Evolutionary conservation across 2,113 vertebrate genomes (phyloP).

Genomic region (Proterorhinus semilunaris): DNA sequence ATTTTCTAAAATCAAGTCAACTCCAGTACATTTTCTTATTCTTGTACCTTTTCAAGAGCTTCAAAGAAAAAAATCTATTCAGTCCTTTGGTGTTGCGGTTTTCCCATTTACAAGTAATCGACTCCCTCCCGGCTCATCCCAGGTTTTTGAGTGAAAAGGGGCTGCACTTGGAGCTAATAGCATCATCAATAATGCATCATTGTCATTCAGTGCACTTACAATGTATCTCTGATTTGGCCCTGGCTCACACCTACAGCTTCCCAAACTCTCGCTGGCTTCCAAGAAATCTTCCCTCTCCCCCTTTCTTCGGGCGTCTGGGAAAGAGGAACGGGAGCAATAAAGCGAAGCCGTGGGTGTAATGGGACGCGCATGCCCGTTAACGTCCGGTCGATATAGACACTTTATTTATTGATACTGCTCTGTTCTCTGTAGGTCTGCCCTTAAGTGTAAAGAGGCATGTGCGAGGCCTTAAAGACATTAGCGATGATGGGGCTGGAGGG

Average conservation of each 20-base stretch:
- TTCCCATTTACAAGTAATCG: neutral
- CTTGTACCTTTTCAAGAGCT: neutral
- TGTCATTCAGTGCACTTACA: slow-evolving; percentile 36
- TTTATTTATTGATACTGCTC: slow-evolving; percentile 3
- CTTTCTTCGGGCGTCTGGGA: neutral
- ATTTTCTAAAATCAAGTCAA: no score
- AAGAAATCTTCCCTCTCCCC: slow-evolving; percentile 24
- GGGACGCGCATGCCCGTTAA: neutral
- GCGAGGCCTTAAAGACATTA: slow-evolving; percentile 4
- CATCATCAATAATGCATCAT: slow-evolving; percentile 46
- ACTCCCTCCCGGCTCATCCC: no score
- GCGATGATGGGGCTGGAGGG: neutral
- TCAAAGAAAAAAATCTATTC: neutral
- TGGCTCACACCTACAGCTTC: slow-evolving; percentile 29
- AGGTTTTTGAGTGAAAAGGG: neutral
- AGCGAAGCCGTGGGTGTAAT: slow-evolving; percentile 14
- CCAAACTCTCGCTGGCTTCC: slow-evolving; percentile 20
- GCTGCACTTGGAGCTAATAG: slow-evolving; percentile 39
- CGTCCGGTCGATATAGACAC: neutral
- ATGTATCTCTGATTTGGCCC: slow-evolving; percentile 20
- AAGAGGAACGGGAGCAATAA: slow-evolving; percentile 27
- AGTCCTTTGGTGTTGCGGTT: slow-evolving; percentile 1
- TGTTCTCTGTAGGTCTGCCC: neutral
- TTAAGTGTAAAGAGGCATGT: slow-evolving; percentile 1
- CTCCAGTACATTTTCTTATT: no score